These are phyloP conservation scores for Pseudomyrmex dendroicus DNA, from an alignment of 1,140 invertebrate species.

Conservation along the genomic window DNA sequence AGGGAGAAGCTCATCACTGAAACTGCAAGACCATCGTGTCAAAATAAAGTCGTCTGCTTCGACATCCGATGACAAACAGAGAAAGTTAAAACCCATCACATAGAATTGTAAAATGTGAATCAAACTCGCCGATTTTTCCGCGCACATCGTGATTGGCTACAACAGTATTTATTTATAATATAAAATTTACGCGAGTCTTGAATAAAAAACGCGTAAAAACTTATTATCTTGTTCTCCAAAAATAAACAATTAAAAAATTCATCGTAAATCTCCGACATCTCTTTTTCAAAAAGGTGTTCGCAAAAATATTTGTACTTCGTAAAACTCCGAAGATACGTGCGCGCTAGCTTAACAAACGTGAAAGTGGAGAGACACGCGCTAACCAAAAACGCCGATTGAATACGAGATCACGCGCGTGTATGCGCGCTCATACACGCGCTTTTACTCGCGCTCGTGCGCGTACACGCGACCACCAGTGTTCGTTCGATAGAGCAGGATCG, in stretches of 20 bases:
- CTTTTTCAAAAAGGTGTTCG: background rate
- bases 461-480: conserved; percentile 51
- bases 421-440: background rate
- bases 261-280: too few species aligned
- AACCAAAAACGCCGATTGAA: conserved; percentile 79
- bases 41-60: background rate
- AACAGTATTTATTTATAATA: background rate
- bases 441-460: conserved; percentile 61
- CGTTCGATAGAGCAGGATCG: background rate
- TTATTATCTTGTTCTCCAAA: conserved; percentile 9
- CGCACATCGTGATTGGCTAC: conserved; percentile 22
- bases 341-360: conserved; percentile 56
- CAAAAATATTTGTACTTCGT: background rate
- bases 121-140: conserved; percentile 66
- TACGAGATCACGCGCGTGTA: conserved; percentile 73
- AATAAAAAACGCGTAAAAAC: background rate
- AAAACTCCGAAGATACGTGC: conserved; percentile 1
- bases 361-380: conserved; percentile 79
- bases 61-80: conserved; percentile 47
- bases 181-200: background rate
- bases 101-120: conserved; percentile 66
- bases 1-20: background rate
- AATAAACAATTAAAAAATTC: too few species aligned
- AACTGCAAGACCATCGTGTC: background rate
- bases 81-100: conserved; percentile 37